phyloP scores from a whole-genome alignment of 2,113 vertebrate genomes.

The Centropristis striata region DNA sequence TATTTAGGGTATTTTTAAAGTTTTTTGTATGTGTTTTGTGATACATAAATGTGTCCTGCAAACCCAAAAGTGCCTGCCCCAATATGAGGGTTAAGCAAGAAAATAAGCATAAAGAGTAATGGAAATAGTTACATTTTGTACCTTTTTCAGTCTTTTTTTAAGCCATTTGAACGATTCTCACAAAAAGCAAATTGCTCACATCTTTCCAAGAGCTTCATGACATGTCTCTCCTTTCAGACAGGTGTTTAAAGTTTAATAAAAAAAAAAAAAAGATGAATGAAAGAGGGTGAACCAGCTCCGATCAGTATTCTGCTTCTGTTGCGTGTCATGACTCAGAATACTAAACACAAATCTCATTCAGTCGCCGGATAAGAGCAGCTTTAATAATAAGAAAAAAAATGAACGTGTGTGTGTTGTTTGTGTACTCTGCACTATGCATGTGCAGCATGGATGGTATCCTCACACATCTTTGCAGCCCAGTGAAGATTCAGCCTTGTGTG shows the following conservation, averaged over 20 bases:
- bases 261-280: neutral
- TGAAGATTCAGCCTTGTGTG: conserved; percentile 20
- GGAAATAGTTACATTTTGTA: neutral
- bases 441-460: neutral
- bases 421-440: neutral
- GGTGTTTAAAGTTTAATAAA: neutral
- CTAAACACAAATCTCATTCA: conserved; percentile 13
- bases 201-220: neutral
- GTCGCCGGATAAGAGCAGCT: conserved; percentile 14
- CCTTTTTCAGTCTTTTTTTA: neutral
- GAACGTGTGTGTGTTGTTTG: conserved; percentile 4
- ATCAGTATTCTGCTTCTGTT: conserved; percentile 28
- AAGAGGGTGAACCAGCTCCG: neutral
- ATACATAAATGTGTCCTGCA: no score
- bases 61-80: no score
- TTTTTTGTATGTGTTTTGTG: no score
- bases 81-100: neutral
- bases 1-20: no score
- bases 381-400: conserved; percentile 24
- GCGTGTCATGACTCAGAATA: conserved; percentile 13
- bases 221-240: neutral
- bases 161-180: neutral
- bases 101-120: neutral
- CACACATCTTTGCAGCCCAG: conserved; percentile 8
- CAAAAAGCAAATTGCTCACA: neutral